Percentiles rank a stretch among this genome's conserved stretches.
Conservation (phyloP, 2,797 vertebrate species). For the Cuniculus paca region DNA sequence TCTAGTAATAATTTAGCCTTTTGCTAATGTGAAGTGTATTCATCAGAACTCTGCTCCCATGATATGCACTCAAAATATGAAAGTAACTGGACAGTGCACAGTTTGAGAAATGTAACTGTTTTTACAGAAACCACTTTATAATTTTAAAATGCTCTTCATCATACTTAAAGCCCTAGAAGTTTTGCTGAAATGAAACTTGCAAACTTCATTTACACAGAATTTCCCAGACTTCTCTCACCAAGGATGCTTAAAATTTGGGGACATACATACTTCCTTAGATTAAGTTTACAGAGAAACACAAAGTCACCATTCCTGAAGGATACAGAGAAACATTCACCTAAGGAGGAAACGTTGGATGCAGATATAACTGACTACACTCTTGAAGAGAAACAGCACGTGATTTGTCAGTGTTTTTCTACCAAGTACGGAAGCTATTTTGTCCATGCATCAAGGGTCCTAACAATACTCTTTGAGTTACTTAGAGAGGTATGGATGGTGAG, state of each 20-base stretch:
- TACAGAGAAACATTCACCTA: background rate
- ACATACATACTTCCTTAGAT: background rate
- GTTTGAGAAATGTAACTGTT: background rate
- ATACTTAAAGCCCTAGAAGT: background rate
- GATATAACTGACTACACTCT: background rate
- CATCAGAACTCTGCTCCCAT: background rate
- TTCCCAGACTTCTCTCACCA: background rate
- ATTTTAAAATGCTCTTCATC: constrained; percentile 33
- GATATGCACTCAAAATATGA: background rate
- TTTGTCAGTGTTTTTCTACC: background rate
- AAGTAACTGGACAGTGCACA: background rate
- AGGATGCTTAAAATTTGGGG: background rate
- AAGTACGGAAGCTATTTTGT: background rate
- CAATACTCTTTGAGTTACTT: background rate
- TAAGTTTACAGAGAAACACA: background rate
- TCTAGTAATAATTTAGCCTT: constrained; percentile 42
- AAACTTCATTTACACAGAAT: constrained; percentile 9
- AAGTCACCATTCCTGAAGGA: background rate
- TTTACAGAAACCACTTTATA: background rate
- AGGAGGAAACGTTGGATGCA: background rate
- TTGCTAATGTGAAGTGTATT: background rate
- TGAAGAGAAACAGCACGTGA: background rate
- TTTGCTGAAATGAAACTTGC: background rate
- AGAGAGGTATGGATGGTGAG: background rate
- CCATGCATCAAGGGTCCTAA: background rate